Evolutionary conservation across 2,113 vertebrate genomes (phyloP), one percentile per base, ranked within the genome.

Genomic region (Anoura caudifer): DNA sequence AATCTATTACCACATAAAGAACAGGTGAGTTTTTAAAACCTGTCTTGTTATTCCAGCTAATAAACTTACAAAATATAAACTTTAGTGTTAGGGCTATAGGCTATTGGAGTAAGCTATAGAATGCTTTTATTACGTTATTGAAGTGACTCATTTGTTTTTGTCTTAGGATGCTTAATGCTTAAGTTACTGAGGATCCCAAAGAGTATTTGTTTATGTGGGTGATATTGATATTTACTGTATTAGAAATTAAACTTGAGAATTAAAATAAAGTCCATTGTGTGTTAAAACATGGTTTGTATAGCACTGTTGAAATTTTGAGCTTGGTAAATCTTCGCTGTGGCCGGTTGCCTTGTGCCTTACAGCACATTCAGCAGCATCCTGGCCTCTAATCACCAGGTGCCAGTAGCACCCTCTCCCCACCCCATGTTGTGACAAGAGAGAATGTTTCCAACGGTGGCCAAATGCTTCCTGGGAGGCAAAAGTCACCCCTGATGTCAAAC

Each of bases 1-100:
- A 99, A 99, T 99, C 99, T 99, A 99, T 97, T 99, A 99, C 97
- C 98, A 99, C 97, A 99, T 99, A 98, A 99, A 99, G 97, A 99
- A 99, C 98, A 99, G 99, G 99, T 99, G 95, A 98, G 98, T 96
- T 87, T 89, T 89, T 83, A 85, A 95, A 97, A 94, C 36, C 70
- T 86, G 28, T 47, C 43, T 75, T 75, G 12, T 93, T 96, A 86
- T 95, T 96, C 24, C 19, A 89, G 61, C 33, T 95, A 87, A 61
- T 90, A 83, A 84, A 61, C 65, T 95, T 88, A 50, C 41, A 85
- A 94, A 47, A 19, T 96, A 50, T 0, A 59, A 84, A 63, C 28
- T 95, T 81, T 79, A 97, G 43, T 85, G 41, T 87, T 86, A 95
- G 59, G 15, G 63, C n/a, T 59, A 0, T 93, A 45, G 56, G 65